phyloP scores from a whole-genome alignment of 2,113 vertebrate species.

The human region DNA sequence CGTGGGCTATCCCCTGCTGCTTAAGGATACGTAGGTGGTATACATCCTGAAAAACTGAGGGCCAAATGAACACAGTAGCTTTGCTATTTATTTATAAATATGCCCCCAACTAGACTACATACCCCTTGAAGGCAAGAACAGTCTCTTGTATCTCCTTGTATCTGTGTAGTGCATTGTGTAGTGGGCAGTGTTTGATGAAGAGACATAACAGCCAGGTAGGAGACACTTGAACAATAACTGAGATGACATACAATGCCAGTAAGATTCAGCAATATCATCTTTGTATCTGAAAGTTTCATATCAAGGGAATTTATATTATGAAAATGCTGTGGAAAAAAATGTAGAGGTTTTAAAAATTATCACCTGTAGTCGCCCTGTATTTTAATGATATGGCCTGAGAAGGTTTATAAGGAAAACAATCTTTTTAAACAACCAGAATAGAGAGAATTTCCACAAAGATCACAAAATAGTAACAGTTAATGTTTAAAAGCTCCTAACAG shows the following conservation, averaged over 20 bases:
- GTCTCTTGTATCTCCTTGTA: not conserved
- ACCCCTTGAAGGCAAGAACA: not conserved
- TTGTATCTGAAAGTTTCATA: not conserved
- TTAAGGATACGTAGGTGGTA: not conserved
- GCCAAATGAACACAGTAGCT: not conserved
- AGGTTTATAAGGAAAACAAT: not conserved
- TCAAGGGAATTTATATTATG: not conserved
- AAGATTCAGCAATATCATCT: not conserved
- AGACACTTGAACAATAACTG: not conserved
- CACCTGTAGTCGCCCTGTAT: not conserved
- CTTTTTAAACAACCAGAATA: not conserved
- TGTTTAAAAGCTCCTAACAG: not conserved
- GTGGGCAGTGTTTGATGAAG: not conserved
- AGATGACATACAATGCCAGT: not conserved
- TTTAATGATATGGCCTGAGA: not conserved
- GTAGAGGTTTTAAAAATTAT: not conserved
- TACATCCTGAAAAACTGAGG: not conserved
- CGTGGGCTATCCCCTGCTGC: not conserved
- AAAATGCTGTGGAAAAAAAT: not conserved
- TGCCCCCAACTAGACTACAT: not conserved
- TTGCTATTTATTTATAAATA: not conserved
- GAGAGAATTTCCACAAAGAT: not conserved
- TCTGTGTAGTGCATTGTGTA: not conserved
- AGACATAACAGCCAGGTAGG: not conserved
- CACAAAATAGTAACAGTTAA: not conserved